Conservation (phyloP, 2,797 vertebrate genomes). For the Philypnodon macrostomus region DNA sequence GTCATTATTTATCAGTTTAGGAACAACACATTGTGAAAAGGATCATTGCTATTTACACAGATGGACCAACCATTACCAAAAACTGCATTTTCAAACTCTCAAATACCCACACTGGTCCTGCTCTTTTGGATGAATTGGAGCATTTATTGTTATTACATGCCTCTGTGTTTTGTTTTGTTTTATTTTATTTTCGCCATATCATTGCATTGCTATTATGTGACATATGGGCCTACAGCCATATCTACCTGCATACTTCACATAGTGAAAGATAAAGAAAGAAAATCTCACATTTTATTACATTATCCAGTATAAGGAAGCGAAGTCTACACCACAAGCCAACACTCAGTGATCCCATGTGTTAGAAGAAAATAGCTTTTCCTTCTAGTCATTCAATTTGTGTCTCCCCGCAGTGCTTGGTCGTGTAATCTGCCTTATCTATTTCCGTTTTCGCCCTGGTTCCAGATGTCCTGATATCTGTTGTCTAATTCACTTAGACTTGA, state of each 20-base stretch:
- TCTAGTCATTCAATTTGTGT: slow-evolving; percentile 24
- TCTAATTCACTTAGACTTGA: slow-evolving; percentile 32
- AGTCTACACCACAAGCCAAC: slow-evolving; percentile 5
- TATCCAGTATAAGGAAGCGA: background rate
- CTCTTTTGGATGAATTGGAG: no score
- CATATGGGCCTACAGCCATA: no score
- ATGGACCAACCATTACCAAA: background rate
- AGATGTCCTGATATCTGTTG: slow-evolving; percentile 33
- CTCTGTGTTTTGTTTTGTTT: no score
- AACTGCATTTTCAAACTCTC: background rate
- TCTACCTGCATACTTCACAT: no score
- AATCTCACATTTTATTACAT: background rate
- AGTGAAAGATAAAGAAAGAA: no score
- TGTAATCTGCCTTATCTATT: slow-evolving; percentile 32
- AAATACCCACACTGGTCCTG: background rate
- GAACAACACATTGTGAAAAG: slow-evolving; percentile 1
- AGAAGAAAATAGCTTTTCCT: slow-evolving; percentile 13
- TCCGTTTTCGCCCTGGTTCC: slow-evolving; percentile 27
- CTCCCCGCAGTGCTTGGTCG: slow-evolving; percentile 1
- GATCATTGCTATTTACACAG: slow-evolving; percentile 1
- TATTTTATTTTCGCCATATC: no score
- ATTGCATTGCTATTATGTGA: no score
- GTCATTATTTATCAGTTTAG: background rate
- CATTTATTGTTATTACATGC: no score
- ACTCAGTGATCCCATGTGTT: slow-evolving; percentile 11